phyloP scores from a whole-genome alignment of 2,113 vertebrate genomes.

The Speoplatyrhinus poulsoni region DNA sequence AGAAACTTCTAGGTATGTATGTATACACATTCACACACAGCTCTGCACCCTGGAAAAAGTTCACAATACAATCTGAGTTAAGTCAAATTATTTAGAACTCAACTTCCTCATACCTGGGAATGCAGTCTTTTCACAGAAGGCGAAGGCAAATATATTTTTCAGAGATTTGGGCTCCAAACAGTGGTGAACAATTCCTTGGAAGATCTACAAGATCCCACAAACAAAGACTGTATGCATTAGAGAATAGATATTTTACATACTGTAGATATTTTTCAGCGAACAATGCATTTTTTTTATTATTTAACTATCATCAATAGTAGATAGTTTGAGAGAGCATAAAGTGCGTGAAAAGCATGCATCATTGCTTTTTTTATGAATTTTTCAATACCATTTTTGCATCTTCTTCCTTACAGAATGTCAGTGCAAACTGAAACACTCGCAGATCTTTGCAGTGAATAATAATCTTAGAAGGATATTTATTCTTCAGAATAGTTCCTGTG shows the following conservation, averaged over 20 bases:
- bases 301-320: too few species aligned
- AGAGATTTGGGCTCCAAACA: slow-evolving; percentile 83
- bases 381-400: slow-evolving; percentile 83
- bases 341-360: too few species aligned
- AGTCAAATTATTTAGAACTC: too few species aligned
- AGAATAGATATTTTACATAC: background rate
- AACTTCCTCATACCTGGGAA: slow-evolving; percentile 68
- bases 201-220: slow-evolving; percentile 73
- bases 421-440: slow-evolving; percentile 84
- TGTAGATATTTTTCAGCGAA: too few species aligned
- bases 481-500: slow-evolving; percentile 75
- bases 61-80: background rate
- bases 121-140: slow-evolving; percentile 76
- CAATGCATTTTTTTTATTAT: too few species aligned
- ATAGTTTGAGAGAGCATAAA: too few species aligned
- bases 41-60: too few species aligned
- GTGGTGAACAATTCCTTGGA: slow-evolving; percentile 87
- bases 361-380: background rate
- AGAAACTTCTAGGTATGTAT: too few species aligned
- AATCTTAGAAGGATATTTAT: slow-evolving; percentile 82
- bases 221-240: background rate
- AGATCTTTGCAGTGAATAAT: slow-evolving; percentile 88
- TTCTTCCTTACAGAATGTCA: slow-evolving; percentile 86
- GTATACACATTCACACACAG: too few species aligned
- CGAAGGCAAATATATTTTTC: slow-evolving; percentile 87